Base-by-base conservation (phyloP, 2,888 invertebrate species). In the Isoperla grammatica region DNA sequence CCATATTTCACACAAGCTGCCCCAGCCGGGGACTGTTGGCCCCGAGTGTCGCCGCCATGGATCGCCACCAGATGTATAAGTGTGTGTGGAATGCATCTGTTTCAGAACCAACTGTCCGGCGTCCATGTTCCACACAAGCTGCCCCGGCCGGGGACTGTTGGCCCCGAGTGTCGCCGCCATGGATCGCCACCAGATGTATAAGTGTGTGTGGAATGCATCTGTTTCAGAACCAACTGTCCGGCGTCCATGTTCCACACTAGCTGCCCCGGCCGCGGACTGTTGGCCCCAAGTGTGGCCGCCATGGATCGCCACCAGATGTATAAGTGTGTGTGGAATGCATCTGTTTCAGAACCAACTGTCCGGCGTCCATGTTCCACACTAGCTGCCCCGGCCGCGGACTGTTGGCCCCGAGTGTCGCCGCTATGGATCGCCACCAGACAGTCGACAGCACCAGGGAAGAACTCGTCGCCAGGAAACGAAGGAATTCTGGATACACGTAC, bases 51-150 rank as follows among this genome's bases (percentile, higher is more conserved):
- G 60, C 64, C 63, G 66, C 63, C 37, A 66, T 66, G 67, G 68
- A 68, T 60, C 57, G 67, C 35, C 65, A 67, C 35, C 67, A 67
- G n/a, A n/a, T n/a, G n/a, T n/a, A n/a, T n/a, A n/a, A n/a, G n/a
- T n/a, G n/a, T n/a, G n/a, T n/a, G n/a, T n/a, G n/a, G n/a, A n/a
- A n/a, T n/a, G n/a, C n/a, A n/a, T n/a, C n/a, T n/a, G n/a, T n/a
- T 66, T 13, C 65, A 69, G 69, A 65, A 68, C 66, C 62, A 66
- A 65, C 63, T 67, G 67, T 64, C 63, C 68, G 50, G 64, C 68
- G 49, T 65, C 68, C 64, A 68, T 68, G 67, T 62, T 57, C 53
- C n/a, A n/a, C n/a, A 60, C 59, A 60, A 59, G 60, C 20, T 46
- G 39, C 46, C 60, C 60, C 29, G 60, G 48, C 37, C 57, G 29